These are phyloP conservation scores for Sacculina carcini DNA, from an alignment of 2,888 invertebrate genomes.

Conservation along the genomic window DNA sequence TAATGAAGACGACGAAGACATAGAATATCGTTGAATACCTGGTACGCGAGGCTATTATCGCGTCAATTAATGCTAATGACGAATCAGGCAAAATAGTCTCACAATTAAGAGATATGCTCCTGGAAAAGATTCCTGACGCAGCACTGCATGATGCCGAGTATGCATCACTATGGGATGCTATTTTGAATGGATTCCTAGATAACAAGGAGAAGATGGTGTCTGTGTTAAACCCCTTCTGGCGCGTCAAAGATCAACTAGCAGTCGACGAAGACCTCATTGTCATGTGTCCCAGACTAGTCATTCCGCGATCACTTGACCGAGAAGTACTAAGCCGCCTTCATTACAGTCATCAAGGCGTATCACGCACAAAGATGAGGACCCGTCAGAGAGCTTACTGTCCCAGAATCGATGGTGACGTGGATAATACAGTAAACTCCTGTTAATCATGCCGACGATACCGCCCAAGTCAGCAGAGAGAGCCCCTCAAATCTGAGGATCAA, in stretches of 20 bases:
- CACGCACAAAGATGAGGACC: slow-evolving; percentile 8
- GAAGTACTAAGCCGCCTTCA: slow-evolving; percentile 9
- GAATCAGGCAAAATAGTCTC: too few relatives aligned
- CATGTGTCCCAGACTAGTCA: slow-evolving; percentile 11
- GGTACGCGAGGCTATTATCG: too few relatives aligned
- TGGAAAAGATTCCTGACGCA: too few relatives aligned
- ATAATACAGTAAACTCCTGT: background rate
- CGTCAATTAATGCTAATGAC: too few relatives aligned
- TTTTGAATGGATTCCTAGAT: too few relatives aligned
- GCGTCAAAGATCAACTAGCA: slow-evolving; percentile 3
- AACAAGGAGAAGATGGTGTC: too few relatives aligned
- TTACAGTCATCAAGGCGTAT: slow-evolving; percentile 10
- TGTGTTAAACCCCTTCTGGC: background rate
- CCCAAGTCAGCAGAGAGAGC: background rate
- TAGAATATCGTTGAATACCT: too few relatives aligned
- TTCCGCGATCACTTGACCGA: slow-evolving; percentile 6
- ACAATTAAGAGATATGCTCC: too few relatives aligned
- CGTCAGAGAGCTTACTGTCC: slow-evolving; percentile 11
- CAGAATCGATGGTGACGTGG: slow-evolving; percentile 10
- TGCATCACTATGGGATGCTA: too few relatives aligned
- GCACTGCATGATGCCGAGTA: too few relatives aligned
- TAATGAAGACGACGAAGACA: too few relatives aligned
- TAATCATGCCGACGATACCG: background rate
- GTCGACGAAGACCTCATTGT: slow-evolving; percentile 8
- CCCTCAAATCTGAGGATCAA: background rate